Conservation (phyloP, 2,888 invertebrate genomes). For the Heliconius charithonia region DNA sequence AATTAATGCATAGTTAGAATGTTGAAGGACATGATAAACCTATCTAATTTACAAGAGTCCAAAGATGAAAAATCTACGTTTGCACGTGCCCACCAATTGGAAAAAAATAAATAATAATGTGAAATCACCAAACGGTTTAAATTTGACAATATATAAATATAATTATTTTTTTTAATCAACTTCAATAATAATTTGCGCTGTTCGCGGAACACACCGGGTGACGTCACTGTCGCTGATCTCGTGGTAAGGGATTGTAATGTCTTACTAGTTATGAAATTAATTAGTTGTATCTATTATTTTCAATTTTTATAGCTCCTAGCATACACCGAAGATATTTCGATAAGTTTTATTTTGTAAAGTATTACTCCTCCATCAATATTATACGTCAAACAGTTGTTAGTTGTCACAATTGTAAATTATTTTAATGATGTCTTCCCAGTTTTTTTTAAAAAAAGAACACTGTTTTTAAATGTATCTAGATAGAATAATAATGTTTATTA, state of each 20-base stretch:
- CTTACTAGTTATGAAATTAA: conserved; percentile 84
- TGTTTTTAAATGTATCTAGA: conserved; percentile 41
- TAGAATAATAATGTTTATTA: conserved; percentile 51
- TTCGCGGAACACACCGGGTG: conserved; percentile 63
- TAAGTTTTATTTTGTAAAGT: conserved; percentile 84
- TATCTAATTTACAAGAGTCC: conserved; percentile 72
- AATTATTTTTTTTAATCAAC: conserved; percentile 30
- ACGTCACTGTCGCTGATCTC: conserved; percentile 82
- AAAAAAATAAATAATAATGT: conserved; percentile 55
- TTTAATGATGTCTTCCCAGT: conserved; percentile 76
- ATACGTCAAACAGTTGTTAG: conserved; percentile 61
- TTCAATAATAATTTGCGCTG: conserved; percentile 30
- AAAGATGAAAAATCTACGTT: conserved; percentile 76
- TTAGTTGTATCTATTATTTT: conserved; percentile 81
- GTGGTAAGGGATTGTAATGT: conserved; percentile 83
- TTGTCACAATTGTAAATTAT: conserved; percentile 59
- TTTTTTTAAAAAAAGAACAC: conserved; percentile 23
- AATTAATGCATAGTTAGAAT: conserved; percentile 78
- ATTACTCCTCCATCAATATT: conserved; percentile 83
- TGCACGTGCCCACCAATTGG: conserved; percentile 73
- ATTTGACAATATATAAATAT: conserved; percentile 54
- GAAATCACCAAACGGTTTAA: conserved; percentile 67
- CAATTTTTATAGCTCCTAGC: conserved; percentile 84
- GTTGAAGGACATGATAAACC: conserved; percentile 74
- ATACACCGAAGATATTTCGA: conserved; percentile 84